Percentiles rank a stretch among this genome's conserved stretches.
Evolutionary conservation across 2,888 invertebrate genomes (phyloP).

Genomic region (Torymus auratus): DNA sequence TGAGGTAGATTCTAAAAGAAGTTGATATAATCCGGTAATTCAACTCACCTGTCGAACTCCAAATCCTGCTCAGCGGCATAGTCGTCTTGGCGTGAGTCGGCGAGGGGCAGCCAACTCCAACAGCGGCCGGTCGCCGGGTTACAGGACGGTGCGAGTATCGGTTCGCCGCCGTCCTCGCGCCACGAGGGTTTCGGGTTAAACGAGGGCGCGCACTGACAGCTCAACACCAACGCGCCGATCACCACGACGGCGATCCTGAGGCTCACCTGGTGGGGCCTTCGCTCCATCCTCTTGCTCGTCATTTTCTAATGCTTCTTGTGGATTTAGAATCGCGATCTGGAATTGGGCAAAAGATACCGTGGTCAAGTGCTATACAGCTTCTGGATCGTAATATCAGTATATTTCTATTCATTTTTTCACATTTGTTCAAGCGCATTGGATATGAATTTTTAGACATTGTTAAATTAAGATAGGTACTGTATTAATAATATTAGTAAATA

Average conservation of each 20-base stretch:
- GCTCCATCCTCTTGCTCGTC: neutral
- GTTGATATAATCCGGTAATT: too few relatives aligned
- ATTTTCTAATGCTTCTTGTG: too few relatives aligned
- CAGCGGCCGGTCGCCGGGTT: conserved; percentile 63
- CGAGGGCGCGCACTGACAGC: conserved; percentile 34
- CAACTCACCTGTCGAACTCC: conserved; percentile 42
- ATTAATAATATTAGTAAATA: too few relatives aligned
- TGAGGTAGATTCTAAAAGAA: too few relatives aligned
- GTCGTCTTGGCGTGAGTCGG: conserved; percentile 9
- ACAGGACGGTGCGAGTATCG: conserved; percentile 63
- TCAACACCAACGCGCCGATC: neutral
- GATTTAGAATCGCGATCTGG: too few relatives aligned
- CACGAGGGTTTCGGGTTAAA: conserved; percentile 24
- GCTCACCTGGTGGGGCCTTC: neutral
- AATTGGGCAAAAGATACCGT: too few relatives aligned
- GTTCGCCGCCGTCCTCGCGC: conserved; percentile 34
- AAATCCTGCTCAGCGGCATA: conserved; percentile 29
- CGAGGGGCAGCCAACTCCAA: conserved; percentile 65
- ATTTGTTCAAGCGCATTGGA: too few relatives aligned
- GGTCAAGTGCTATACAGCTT: too few relatives aligned
- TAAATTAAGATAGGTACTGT: too few relatives aligned
- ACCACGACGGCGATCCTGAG: neutral
- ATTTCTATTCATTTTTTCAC: too few relatives aligned
- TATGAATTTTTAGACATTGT: too few relatives aligned
- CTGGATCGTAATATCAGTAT: too few relatives aligned